A percentile compares a stretch with the other conserved stretches of the same genome.
Conservation (phyloP, 2,113 vertebrate genomes). For the Poeciliopsis prolifica region DNA sequence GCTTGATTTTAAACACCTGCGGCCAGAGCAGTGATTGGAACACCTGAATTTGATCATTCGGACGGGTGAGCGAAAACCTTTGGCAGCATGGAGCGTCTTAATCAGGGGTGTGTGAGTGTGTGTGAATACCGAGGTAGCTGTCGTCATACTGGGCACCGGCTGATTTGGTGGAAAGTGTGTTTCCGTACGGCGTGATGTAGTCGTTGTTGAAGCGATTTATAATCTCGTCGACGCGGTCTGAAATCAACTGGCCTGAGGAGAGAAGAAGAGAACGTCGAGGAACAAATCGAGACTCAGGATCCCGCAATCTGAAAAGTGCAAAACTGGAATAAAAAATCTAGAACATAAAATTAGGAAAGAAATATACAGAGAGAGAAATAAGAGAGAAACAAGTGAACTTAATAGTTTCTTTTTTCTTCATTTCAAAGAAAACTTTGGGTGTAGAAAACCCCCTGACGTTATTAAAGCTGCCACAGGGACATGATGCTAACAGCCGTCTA, state of each 20-base stretch:
- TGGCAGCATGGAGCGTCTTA: neutral
- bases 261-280: neutral
- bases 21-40: neutral
- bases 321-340: neutral
- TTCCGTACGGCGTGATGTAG: slow-evolving; percentile 79
- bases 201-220: slow-evolving; percentile 72
- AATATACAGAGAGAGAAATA: neutral
- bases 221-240: slow-evolving; percentile 90
- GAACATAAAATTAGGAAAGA: neutral
- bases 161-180: slow-evolving; percentile 86
- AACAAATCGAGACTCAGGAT: neutral
- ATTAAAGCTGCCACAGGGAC: slow-evolving; percentile 41
- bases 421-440: neutral
- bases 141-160: slow-evolving; percentile 91
- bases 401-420: slow-evolving; percentile 8
- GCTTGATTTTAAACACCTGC: neutral
- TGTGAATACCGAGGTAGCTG: slow-evolving; percentile 90
- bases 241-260: slow-evolving; percentile 90
- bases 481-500: slow-evolving; percentile 26
- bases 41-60: neutral
- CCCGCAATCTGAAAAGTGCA: no score
- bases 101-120: neutral
- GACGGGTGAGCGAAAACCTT: neutral
- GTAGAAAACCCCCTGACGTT: slow-evolving; percentile 16
- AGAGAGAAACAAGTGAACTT: neutral